phyloP scores from a whole-genome alignment of 2,113 vertebrate genomes.

The Lamprologus tigripictilis region DNA sequence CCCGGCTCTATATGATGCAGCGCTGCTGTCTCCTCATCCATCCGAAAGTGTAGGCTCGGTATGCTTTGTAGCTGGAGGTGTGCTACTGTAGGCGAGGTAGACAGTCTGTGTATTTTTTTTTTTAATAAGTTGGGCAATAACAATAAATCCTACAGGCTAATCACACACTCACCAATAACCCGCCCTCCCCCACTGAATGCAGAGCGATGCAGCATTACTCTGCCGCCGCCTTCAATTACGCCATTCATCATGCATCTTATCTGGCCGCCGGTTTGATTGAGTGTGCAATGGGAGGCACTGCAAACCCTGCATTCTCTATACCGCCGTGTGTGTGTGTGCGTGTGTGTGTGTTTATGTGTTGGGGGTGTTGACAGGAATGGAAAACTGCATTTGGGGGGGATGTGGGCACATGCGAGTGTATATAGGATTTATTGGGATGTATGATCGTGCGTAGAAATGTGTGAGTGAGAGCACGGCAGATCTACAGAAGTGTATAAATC shows the following conservation, averaged over 20 bases:
- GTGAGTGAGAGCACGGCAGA: neutral
- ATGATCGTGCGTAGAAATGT: neutral
- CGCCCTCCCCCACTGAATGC: slow-evolving; percentile 3
- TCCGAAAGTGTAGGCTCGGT: neutral
- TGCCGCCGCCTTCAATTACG: slow-evolving; percentile 58
- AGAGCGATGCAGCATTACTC: slow-evolving; percentile 53
- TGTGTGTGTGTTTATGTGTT: neutral
- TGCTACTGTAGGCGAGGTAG: neutral
- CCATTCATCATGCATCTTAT: slow-evolving; percentile 70
- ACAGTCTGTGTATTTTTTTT: slow-evolving; percentile 49
- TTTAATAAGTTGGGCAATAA: slow-evolving; percentile 65
- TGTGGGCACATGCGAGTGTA: neutral
- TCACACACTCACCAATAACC: slow-evolving; percentile 54
- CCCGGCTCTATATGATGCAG: neutral
- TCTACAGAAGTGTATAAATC: slow-evolving; percentile 61
- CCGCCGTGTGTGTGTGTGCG: neutral
- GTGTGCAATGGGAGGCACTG: slow-evolving; percentile 39
- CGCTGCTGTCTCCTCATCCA: neutral
- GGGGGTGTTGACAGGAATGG: slow-evolving; percentile 41
- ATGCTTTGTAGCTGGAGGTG: neutral
- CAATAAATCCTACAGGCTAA: slow-evolving; percentile 71
- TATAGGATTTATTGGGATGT: slow-evolving; percentile 27
- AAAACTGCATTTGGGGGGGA: slow-evolving; percentile 27
- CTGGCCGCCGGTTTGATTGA: slow-evolving; percentile 56
- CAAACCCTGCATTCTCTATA: slow-evolving; percentile 28